phyloP scores from a whole-genome alignment of 2,797 vertebrate genomes.

The Amblyopsis hoosieri region DNA sequence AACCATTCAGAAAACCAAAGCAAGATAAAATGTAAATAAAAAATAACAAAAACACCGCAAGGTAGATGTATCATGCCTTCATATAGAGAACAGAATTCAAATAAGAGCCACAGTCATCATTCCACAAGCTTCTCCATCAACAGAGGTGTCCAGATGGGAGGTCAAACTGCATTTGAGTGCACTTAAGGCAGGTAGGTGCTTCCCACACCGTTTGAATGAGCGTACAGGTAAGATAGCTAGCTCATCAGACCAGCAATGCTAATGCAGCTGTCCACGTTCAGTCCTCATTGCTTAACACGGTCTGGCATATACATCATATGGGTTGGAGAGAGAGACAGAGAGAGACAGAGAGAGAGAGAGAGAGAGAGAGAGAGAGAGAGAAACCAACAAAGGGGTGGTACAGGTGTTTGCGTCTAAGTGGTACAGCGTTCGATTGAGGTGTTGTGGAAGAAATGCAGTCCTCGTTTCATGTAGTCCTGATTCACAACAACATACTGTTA shows the following conservation, averaged over 20 bases:
- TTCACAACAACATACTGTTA: conserved; percentile 26
- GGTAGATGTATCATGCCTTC: conserved; percentile 57
- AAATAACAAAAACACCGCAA: conserved; percentile 69
- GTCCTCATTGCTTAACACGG: conserved; percentile 55
- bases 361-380: conserved; percentile 14
- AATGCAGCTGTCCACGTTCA: conserved; percentile 57
- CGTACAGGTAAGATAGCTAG: conserved; percentile 12
- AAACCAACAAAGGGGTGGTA: conserved; percentile 12
- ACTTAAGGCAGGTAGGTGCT: conserved; percentile 77
- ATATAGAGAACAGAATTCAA: conserved; percentile 48
- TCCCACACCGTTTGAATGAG: conserved; percentile 59
- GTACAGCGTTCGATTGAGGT: neutral
- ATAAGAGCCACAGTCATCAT: conserved; percentile 35
- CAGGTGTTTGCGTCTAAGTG: neutral
- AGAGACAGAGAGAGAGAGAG: conserved; percentile 25
- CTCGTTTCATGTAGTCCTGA: conserved; percentile 27
- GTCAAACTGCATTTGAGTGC: conserved; percentile 77
- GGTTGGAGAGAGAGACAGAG: conserved; percentile 6
- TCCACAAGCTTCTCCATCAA: conserved; percentile 52
- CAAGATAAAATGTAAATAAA: conserved; percentile 42
- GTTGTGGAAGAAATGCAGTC: conserved; percentile 25
- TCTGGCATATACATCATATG: conserved; percentile 45
- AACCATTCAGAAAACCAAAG: conserved; percentile 69
- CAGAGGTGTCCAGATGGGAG: conserved; percentile 53
- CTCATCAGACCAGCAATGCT: conserved; percentile 34